Evolutionary conservation across 2,888 invertebrate genomes (phyloP).

Genomic region (Drosophila nigricruria): DNA sequence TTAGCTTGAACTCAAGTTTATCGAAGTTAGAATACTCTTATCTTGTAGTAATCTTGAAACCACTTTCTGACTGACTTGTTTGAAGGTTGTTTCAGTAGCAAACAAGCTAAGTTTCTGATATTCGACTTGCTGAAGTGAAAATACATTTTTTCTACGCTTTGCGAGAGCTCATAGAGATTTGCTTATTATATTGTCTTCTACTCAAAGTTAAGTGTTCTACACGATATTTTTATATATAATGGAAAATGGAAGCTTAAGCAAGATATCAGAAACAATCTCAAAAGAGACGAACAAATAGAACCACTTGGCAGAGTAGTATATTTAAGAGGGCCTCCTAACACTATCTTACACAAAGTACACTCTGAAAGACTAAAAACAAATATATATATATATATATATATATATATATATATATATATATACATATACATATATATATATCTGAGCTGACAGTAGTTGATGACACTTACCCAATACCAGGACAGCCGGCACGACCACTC

Average conservation of each 20-base stretch:
- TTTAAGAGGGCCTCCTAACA: not conserved
- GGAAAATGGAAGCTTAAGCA: not conserved
- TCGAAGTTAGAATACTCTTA: too few relatives aligned
- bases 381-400: not conserved
- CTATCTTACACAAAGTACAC: not conserved
- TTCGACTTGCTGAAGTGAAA: too few relatives aligned
- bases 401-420: not conserved
- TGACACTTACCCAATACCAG: slow-evolving; percentile 83
- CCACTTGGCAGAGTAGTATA: not conserved
- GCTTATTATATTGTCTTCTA: too few relatives aligned
- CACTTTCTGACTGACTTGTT: too few relatives aligned
- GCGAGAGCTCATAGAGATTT: too few relatives aligned
- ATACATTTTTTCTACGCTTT: too few relatives aligned
- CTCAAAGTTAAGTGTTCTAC: too few relatives aligned
- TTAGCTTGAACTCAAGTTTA: not conserved
- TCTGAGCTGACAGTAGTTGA: slow-evolving; percentile 1
- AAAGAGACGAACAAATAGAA: not conserved
- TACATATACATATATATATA: not conserved
- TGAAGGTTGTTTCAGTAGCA: too few relatives aligned
- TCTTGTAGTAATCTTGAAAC: too few relatives aligned
- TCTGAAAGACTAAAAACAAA: not conserved
- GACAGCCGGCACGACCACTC: slow-evolving; percentile 82
- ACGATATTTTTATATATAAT: too few relatives aligned
- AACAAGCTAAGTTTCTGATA: too few relatives aligned
- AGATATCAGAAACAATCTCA: not conserved